Evolutionary conservation across 2,888 invertebrate genomes (phyloP).

Genomic region (Polia nebulosa): DNA sequence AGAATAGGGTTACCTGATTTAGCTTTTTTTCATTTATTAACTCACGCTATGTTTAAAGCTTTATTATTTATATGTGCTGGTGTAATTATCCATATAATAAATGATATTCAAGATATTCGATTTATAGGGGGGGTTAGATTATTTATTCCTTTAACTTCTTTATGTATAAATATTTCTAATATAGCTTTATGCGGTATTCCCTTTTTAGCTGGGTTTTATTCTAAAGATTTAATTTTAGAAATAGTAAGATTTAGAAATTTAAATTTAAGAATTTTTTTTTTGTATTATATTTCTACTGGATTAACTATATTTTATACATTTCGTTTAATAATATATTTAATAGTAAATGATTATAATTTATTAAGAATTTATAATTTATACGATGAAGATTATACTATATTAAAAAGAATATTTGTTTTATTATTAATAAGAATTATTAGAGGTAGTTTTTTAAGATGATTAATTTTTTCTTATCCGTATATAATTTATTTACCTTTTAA

Average conservation of each 20-base stretch:
- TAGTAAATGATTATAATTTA: constrained; percentile 86
- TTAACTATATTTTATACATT: constrained; percentile 91
- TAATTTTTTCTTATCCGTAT: constrained; percentile 89
- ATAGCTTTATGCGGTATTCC: constrained; percentile 92
- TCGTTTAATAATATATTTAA: constrained; percentile 90
- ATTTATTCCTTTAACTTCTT: too few species aligned
- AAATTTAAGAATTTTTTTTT: constrained; percentile 89
- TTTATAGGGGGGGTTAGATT: too few species aligned
- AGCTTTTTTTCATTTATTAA: too few species aligned
- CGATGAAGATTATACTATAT: constrained; percentile 86
- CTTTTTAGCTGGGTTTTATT: constrained; percentile 93
- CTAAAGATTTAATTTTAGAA: constrained; percentile 92
- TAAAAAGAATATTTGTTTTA: too few species aligned
- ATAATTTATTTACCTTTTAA: constrained; percentile 89
- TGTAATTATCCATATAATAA: too few species aligned
- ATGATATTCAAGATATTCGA: too few species aligned
- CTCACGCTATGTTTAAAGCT: too few species aligned
- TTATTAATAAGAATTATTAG: constrained; percentile 89
- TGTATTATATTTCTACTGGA: constrained; percentile 91
- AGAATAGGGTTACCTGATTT: too few species aligned
- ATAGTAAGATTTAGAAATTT: constrained; percentile 87
- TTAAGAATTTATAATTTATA: constrained; percentile 88
- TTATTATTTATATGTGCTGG: too few species aligned
- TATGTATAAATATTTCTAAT: too few species aligned
- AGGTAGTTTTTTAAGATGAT: constrained; percentile 89